Evolutionary conservation across 23 tunicate genomes (phyloP).

Genomic region (Styela clava): DNA sequence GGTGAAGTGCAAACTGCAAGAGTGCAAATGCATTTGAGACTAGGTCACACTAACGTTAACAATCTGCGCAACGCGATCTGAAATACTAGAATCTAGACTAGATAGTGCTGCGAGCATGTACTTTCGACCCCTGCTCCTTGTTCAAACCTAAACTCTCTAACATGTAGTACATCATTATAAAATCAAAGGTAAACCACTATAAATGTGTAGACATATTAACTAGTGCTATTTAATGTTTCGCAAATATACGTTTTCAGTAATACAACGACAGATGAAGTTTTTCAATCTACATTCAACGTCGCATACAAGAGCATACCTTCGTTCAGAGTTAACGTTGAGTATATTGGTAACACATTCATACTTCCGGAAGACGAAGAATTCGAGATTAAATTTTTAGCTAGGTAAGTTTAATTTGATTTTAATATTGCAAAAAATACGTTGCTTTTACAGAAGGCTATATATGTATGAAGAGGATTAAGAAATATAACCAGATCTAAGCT

Average conservation of each 20-base stretch:
- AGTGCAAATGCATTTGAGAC: not conserved
- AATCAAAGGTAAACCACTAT: too few species aligned
- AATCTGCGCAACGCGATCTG: not conserved
- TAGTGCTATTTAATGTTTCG: too few species aligned
- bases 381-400: slow-evolving; percentile 31
- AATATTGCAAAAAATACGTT: not conserved
- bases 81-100: too few species aligned
- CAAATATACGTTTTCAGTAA: too few species aligned
- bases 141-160: too few species aligned
- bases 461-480: too few species aligned
- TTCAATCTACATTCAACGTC: slow-evolving; percentile 48
- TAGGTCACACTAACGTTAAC: not conserved
- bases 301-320: slow-evolving; percentile 52
- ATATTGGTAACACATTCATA: slow-evolving; percentile 29
- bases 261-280: slow-evolving; percentile 22
- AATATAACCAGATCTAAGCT: too few species aligned
- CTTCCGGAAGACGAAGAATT: slow-evolving; percentile 47
- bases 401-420: slow-evolving; percentile 22
- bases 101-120: too few species aligned
- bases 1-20: slow-evolving; percentile 14
- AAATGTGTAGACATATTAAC: too few species aligned
- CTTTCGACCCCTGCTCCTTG: too few species aligned
- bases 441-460: too few species aligned
- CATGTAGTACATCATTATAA: too few species aligned
- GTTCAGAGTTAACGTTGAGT: slow-evolving; percentile 36